Base-by-base conservation (phyloP, 2,797 vertebrate species). In the Ispidina picta region DNA sequence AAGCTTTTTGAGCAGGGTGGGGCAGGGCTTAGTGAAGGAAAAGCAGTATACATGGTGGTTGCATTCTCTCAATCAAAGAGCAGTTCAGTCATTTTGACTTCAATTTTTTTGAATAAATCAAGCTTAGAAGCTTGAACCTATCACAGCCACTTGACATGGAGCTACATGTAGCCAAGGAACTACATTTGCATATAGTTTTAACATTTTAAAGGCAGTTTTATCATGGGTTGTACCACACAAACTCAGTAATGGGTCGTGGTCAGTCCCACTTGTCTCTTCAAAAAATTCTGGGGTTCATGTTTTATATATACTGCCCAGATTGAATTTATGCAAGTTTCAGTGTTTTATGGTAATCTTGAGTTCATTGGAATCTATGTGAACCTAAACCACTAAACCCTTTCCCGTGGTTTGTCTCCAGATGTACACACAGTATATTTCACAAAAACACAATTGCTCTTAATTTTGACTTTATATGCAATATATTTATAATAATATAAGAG, bases 331-430 rank as follows among this genome's bases (percentile, higher is more conserved):
- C 54, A 90, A 56, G 31, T 92, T 92, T 91, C 64, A 86, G 73
- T 74, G 46, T 69, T 93, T 92, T 70, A 90, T 49, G 68, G 51
- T 89, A 79, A 46, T 69, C 52, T 83, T 88, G 28, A 90, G 60
- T 92, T 90, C 28, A 33, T 72, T 91, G 72, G 39, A 94, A 89
- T 88, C 56, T 72, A 12, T 59, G 13, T 89, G 74, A 83, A 72
- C 22, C 37, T 51, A 89, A 95, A 75, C 88, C 81, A 71, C 62
- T 81, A 82, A 94, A 87, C 52, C 46, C 39, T 88, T 91, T 51
- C 82, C 82, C 86, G 54, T 94, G 81, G 90, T 92, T 94, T 90
- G 60, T 94, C 94, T 95, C 86, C 81, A 93, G 84, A 92, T 91
- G 23, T 86, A 83, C 44, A 81, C 65, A 72, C 39, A 90, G 77